Evolutionary conservation across 1,140 invertebrate genomes (phyloP).

Genomic region (Heliconius himera): DNA sequence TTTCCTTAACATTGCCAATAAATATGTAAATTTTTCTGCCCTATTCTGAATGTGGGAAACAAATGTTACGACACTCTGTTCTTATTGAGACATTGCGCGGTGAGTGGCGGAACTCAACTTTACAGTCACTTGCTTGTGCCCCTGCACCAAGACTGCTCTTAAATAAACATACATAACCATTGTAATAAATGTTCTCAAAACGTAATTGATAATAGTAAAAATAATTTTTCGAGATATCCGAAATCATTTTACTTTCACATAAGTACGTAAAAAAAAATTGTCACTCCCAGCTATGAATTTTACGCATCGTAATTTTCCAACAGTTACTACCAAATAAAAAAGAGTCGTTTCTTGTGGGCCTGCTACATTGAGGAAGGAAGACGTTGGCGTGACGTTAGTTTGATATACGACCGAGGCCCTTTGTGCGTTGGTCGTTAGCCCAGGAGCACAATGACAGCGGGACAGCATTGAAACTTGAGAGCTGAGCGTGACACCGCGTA

Average conservation of each 20-base stretch:
- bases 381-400: constrained; percentile 78
- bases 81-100: too few species aligned
- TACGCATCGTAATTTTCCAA: constrained; percentile 65
- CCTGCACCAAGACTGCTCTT: too few species aligned
- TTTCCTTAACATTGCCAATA: not conserved
- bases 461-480: constrained; percentile 50
- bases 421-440: constrained; percentile 74
- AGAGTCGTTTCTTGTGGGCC: constrained; percentile 63
- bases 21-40: too few species aligned
- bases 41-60: too few species aligned
- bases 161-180: too few species aligned
- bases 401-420: constrained; percentile 75
- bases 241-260: too few species aligned
- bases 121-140: too few species aligned
- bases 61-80: too few species aligned
- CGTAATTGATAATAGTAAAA: too few species aligned
- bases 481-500: constrained; percentile 49
- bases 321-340: constrained; percentile 70
- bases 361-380: constrained; percentile 75
- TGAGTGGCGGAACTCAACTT: too few species aligned
- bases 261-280: not conserved
- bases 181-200: too few species aligned
- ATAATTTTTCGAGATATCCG: too few species aligned
- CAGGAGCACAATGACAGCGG: constrained; percentile 59
- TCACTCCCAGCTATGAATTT: constrained; percentile 48